Percentiles rank a stretch among this genome's conserved stretches.
Conservation (phyloP, 2,888 invertebrate genomes). For the Zele albiditarsus region DNA sequence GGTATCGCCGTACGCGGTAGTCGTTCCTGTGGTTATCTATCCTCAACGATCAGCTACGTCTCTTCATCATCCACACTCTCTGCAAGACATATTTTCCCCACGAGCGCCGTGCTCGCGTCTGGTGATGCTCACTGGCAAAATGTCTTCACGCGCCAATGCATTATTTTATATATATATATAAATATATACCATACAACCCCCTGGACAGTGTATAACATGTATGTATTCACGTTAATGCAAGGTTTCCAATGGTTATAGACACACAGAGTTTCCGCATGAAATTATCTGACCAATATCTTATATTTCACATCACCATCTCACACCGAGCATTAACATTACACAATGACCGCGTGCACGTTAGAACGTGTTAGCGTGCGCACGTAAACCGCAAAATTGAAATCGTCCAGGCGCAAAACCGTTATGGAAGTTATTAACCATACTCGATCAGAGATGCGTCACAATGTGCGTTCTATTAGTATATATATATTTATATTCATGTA, state of each 20-base stretch:
- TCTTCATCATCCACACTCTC: slow-evolving; percentile 33
- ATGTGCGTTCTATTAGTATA: slow-evolving; percentile 2
- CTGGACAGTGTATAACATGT: not conserved
- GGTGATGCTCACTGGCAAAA: not conserved
- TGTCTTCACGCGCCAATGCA: not conserved
- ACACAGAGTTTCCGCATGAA: not conserved
- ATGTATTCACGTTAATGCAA: not conserved
- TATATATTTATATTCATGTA: too few relatives aligned
- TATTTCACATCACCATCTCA: not conserved
- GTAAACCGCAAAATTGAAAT: slow-evolving; percentile 43
- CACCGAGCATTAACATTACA: not conserved
- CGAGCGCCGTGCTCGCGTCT: not conserved
- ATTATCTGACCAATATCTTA: slow-evolving; percentile 1
- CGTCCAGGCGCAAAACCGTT: slow-evolving; percentile 23
- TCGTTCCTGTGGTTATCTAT: slow-evolving; percentile 36
- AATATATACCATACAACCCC: not conserved
- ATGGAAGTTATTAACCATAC: slow-evolving; percentile 35
- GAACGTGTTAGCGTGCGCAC: not conserved
- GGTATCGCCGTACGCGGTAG: slow-evolving; percentile 31
- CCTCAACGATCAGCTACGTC: slow-evolving; percentile 32
- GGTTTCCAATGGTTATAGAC: not conserved
- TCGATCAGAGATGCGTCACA: slow-evolving; percentile 18
- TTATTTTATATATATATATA: not conserved
- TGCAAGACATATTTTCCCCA: not conserved
- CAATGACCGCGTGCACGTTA: not conserved